phyloP scores from a whole-genome alignment of 2,888 invertebrate genomes.

The Asteroscopus sphinx region DNA sequence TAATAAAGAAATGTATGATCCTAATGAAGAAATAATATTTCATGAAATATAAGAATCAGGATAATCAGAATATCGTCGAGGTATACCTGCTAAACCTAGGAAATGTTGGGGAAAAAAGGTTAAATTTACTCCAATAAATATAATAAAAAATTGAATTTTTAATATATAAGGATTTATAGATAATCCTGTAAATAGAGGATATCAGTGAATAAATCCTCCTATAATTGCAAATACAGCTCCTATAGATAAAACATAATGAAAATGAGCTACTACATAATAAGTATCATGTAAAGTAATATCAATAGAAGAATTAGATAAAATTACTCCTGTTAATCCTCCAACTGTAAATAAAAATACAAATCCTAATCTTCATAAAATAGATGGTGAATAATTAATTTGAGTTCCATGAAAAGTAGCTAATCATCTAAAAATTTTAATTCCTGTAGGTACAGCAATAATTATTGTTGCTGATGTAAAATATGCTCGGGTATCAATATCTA shows the following conservation, averaged over 20 bases:
- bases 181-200: slow-evolving; percentile 91
- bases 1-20: slow-evolving; percentile 91
- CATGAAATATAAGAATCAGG: slow-evolving; percentile 91
- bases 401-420: slow-evolving; percentile 92
- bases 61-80: slow-evolving; percentile 94
- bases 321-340: slow-evolving; percentile 92
- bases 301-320: slow-evolving; percentile 93
- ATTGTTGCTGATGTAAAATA: slow-evolving; percentile 96
- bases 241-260: slow-evolving; percentile 95
- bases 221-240: slow-evolving; percentile 95
- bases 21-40: slow-evolving; percentile 92
- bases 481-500: slow-evolving; percentile 95
- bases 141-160: slow-evolving; percentile 92
- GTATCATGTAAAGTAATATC: slow-evolving; percentile 95
- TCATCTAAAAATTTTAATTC: slow-evolving; percentile 95
- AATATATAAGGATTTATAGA: slow-evolving; percentile 89
- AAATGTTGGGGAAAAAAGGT: slow-evolving; percentile 96
- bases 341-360: slow-evolving; percentile 94
- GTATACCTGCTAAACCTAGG: slow-evolving; percentile 88
- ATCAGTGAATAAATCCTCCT: slow-evolving; percentile 93
- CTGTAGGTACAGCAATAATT: slow-evolving; percentile 96
- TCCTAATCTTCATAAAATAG: slow-evolving; percentile 92
- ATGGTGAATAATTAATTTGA: slow-evolving; percentile 89
- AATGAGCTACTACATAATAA: slow-evolving; percentile 96
- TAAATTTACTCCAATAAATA: slow-evolving; percentile 94